phyloP scores from a whole-genome alignment of 2,113 vertebrate genomes.

The Perca flavescens region DNA sequence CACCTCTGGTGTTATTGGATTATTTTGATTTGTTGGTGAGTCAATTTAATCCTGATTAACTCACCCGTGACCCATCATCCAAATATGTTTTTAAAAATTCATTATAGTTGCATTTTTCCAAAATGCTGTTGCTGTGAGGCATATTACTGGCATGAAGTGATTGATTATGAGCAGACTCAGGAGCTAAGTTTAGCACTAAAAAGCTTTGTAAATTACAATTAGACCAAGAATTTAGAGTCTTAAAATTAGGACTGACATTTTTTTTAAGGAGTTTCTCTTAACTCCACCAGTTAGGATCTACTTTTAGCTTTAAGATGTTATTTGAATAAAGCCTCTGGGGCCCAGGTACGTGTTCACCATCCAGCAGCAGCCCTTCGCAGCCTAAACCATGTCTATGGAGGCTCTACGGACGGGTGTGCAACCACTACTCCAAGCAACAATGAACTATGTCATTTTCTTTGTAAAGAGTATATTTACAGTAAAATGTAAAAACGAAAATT shows the following conservation, averaged over 20 bases:
- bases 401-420: constrained; percentile 4
- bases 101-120: neutral
- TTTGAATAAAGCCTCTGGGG: neutral
- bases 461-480: constrained; percentile 5
- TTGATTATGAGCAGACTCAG: neutral
- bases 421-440: constrained; percentile 2
- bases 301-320: neutral
- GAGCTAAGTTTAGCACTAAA: neutral
- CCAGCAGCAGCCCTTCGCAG: neutral
- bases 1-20: neutral
- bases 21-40: constrained; percentile 4
- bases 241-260: neutral
- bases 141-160: neutral
- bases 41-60: neutral
- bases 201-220: neutral
- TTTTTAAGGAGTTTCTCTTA: neutral
- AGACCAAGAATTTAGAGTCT: neutral
- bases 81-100: neutral
- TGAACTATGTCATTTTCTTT: constrained; percentile 6
- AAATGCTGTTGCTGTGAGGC: constrained; percentile 5
- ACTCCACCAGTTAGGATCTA: neutral
- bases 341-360: neutral
- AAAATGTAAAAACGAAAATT: constrained; percentile 28
- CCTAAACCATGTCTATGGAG: neutral
- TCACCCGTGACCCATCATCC: neutral